phyloP scores from a whole-genome alignment of 64 coral and sea anemone species.

The Pachyseris speciosa region DNA sequence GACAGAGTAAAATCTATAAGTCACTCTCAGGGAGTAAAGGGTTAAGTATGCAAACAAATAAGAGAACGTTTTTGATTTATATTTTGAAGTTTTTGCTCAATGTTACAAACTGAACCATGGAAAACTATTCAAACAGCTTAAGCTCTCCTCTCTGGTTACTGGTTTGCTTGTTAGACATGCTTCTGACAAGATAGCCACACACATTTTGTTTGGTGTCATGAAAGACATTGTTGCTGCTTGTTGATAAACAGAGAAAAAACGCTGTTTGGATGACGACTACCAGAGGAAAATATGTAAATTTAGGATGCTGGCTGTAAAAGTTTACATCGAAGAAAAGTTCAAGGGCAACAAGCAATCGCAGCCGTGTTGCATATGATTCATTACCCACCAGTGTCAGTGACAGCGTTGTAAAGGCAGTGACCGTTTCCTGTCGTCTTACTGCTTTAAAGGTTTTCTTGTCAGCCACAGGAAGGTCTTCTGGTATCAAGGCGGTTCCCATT shows the following conservation, averaged over 20 bases:
- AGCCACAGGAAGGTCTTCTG: not conserved
- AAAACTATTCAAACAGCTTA: too few relatives aligned
- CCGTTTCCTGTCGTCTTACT: slow-evolving; percentile 11
- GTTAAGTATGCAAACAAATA: too few relatives aligned
- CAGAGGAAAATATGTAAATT: slow-evolving; percentile 28
- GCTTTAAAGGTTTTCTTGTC: not conserved
- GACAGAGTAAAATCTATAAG: too few relatives aligned
- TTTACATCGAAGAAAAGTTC: not conserved
- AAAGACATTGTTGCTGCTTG: not conserved
- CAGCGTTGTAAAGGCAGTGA: slow-evolving; percentile 11
- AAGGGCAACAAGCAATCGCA: slow-evolving; percentile 14
- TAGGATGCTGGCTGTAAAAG: slow-evolving; percentile 3
- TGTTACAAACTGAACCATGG: too few relatives aligned
- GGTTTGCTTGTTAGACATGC: not conserved
- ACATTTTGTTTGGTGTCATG: not conserved
- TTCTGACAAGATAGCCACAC: not conserved
- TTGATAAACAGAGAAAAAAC: slow-evolving; percentile 11
- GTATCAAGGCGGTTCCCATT: not conserved
- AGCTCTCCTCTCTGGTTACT: not conserved
- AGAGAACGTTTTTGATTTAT: too few relatives aligned
- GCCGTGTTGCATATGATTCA: not conserved
- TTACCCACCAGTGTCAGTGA: slow-evolving; percentile 11
- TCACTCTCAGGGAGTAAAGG: too few relatives aligned
- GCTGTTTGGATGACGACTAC: slow-evolving; percentile 6
- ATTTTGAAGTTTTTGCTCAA: too few relatives aligned